Conservation (phyloP, 2,888 invertebrate genomes). For the Andrena haemorrhoa region DNA sequence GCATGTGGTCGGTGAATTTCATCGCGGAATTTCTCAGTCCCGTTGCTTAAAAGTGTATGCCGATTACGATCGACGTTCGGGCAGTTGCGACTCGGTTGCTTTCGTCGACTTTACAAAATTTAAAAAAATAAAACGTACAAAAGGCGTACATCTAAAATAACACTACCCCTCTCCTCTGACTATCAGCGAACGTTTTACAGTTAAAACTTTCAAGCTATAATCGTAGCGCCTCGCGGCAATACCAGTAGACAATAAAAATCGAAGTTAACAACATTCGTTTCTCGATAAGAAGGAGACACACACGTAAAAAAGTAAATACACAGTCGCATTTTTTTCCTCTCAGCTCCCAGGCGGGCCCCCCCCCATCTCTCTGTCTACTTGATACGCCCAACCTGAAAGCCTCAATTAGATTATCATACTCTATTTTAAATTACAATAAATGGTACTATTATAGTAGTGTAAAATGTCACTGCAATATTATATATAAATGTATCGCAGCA, state of each 20-base stretch:
- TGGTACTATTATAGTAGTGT: constrained; percentile 68
- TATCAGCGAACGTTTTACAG: constrained; percentile 31
- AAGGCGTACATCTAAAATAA: constrained; percentile 38
- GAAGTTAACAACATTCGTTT: constrained; percentile 54
- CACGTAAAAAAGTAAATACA: constrained; percentile 54
- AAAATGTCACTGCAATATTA: constrained; percentile 59
- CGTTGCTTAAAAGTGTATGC: not conserved
- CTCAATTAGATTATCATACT: constrained; percentile 60
- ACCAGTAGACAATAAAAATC: constrained; percentile 52
- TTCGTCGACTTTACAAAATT: constrained; percentile 38
- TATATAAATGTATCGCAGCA: constrained; percentile 61
- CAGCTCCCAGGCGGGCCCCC: constrained; percentile 23
- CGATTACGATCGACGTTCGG: constrained; percentile 13
- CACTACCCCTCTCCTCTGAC: not conserved
- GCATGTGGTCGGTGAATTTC: constrained; percentile 52
- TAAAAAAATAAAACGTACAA: constrained; percentile 13
- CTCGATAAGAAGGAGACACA: constrained; percentile 43
- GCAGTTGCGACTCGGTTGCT: constrained; percentile 52
- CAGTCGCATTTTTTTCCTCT: constrained; percentile 31
- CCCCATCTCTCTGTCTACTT: not conserved
- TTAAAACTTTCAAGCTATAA: constrained; percentile 54
- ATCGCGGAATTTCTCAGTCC: constrained; percentile 55
- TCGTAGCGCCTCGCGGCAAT: constrained; percentile 26
- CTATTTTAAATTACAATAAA: constrained; percentile 70
- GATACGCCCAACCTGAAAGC: constrained; percentile 33